phyloP scores from a whole-genome alignment of 1,140 invertebrate genomes.

The Reticulitermes speratus region DNA sequence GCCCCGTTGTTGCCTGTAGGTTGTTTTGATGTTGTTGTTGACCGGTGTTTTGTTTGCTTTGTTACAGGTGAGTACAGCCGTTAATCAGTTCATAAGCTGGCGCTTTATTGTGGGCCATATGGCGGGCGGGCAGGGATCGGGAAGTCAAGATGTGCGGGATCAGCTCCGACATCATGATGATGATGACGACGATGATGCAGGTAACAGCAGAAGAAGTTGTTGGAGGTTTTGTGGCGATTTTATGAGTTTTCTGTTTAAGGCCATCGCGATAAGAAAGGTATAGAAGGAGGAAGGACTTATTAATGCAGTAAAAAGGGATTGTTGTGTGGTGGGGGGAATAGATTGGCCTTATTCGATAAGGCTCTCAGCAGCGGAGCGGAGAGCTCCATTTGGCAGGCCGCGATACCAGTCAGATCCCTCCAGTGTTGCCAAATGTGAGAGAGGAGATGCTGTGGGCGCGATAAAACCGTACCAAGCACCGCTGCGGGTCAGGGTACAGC shows the following conservation, averaged over 20 bases:
- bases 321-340: constrained; percentile 21
- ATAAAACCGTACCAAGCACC: constrained; percentile 27
- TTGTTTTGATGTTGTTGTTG: background rate
- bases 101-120: background rate
- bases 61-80: background rate
- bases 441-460: constrained; percentile 22
- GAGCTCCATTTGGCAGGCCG: constrained; percentile 29
- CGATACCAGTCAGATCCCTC: constrained; percentile 22
- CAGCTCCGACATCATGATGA: background rate
- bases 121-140: background rate
- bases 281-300: constrained; percentile 40
- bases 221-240: background rate
- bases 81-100: background rate
- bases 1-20: background rate
- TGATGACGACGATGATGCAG: background rate
- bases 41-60: background rate
- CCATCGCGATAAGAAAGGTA: constrained; percentile 33
- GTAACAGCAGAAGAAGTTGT: background rate
- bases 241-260: constrained; percentile 28
- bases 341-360: constrained; percentile 33
- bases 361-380: background rate
- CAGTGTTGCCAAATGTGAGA: constrained; percentile 30
- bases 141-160: background rate
- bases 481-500: constrained; percentile 18
- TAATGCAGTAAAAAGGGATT: constrained; percentile 14